phyloP scores from a whole-genome alignment of 2,888 invertebrate genomes.

The Carpatolechia fugitivella region DNA sequence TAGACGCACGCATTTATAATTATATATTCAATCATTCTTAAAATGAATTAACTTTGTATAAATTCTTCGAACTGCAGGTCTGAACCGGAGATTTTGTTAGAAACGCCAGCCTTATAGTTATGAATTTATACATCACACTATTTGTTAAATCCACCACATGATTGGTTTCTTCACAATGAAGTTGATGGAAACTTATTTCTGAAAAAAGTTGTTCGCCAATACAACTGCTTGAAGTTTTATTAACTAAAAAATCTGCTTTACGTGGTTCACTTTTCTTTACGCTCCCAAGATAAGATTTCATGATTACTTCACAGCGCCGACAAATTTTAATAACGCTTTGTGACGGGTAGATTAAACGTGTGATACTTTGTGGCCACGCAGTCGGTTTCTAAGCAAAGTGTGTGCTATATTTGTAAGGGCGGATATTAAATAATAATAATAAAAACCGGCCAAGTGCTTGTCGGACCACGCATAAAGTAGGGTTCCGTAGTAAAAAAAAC shows the following conservation, averaged over 20 bases:
- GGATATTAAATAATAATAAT: too few species aligned
- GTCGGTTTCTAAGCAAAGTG: too few species aligned
- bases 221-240: constrained; percentile 7
- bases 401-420: too few species aligned
- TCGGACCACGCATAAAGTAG: too few species aligned
- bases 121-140: constrained; percentile 18
- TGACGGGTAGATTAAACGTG: constrained; percentile 21
- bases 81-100: constrained; percentile 9
- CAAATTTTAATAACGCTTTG: constrained; percentile 19
- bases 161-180: constrained; percentile 12
- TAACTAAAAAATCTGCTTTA: constrained; percentile 11
- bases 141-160: constrained; percentile 18
- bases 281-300: constrained; percentile 10
- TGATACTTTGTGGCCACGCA: too few species aligned
- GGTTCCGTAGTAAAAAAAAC: too few species aligned
- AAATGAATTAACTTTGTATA: constrained; percentile 21
- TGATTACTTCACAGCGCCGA: constrained; percentile 15
- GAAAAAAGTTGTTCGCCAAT: constrained; percentile 16
- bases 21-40: constrained; percentile 12
- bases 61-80: constrained; percentile 9
- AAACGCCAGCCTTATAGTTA: constrained; percentile 12
- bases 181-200: constrained; percentile 13
- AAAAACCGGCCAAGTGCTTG: too few species aligned
- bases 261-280: not conserved
- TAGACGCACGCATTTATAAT: not conserved